Evolutionary conservation across 2,113 vertebrate genomes (phyloP), one percentile per base, ranked within the genome.

Genomic region (Chloropsis hardwickii): DNA sequence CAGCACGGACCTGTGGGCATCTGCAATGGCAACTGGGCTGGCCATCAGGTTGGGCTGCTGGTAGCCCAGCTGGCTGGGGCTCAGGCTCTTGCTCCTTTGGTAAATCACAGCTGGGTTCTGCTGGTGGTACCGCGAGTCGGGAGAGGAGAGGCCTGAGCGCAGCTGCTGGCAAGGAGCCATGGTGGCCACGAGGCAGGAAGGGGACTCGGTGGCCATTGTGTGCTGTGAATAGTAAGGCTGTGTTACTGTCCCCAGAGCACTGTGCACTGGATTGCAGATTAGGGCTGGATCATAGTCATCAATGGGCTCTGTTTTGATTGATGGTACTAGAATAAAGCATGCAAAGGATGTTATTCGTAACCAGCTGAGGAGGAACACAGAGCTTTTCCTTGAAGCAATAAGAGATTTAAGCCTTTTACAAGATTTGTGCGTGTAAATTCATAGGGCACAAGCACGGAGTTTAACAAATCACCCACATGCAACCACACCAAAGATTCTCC

Each of bases 281-380:
- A 98, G 97, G 85, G 98, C 96, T 27, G 98, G 97, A 95, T 99
- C 99, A 47, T 99, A 99, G 89, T 99, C 99, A 82, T 99, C 99
- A 27, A 98, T 86, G 58, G 99, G 99, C 96, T 99, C 99, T 6
- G 99, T 99, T 98, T 99, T 99, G 96, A 99, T 99, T 95, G 99
- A 98, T 22, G 99, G 98, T 96, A 99, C 99, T 99, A 98, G 94
- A 98, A 97, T 40, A 96, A 92, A 97, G 96, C 90, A 97, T 72
- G 96, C 23, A 86, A 92, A 97, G 93, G 80, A 90, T 16, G 6
- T 90, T 76, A 60, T 58, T 93, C 8, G 92, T 54, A 87, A 95
- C 3, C 4, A 66, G 89, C 84, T 27, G 16, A 27, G 33, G 53
- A n/a, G 23, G 60, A 61, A 76, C 58, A 19, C 10, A 83, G 7